Evolutionary conservation across 2,797 vertebrate species (phyloP).

Genomic region (Macrochelys suwanniensis): DNA sequence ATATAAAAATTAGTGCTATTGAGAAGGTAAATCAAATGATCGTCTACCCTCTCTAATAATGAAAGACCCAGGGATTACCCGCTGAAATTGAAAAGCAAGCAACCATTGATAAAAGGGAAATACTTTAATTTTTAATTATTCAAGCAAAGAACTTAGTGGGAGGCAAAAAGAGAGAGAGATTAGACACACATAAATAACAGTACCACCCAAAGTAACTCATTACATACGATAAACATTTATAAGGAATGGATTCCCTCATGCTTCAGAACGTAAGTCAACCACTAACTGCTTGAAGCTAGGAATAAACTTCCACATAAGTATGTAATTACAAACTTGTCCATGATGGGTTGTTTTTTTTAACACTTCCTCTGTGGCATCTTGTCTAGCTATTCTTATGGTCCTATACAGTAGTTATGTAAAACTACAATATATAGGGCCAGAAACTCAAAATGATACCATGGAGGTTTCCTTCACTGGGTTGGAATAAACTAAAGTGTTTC

Average conservation of each 20-base stretch:
- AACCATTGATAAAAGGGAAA: slow-evolving; percentile 38
- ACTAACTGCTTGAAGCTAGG: not conserved
- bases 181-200: slow-evolving; percentile 4
- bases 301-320: not conserved
- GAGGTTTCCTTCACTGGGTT: not conserved
- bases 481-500: not conserved
- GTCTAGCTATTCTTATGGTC: not conserved
- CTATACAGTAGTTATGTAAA: not conserved
- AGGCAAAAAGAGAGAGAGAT: not conserved
- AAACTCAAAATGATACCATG: no score
- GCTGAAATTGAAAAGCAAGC: slow-evolving; percentile 25
- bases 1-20: slow-evolving; percentile 49
- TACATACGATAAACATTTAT: not conserved
- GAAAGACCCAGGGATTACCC: slow-evolving; percentile 24
- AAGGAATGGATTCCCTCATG: not conserved
- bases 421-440: not conserved
- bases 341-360: not conserved
- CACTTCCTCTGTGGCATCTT: not conserved
- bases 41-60: slow-evolving; percentile 14
- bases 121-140: not conserved
- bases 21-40: slow-evolving; percentile 36
- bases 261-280: not conserved
- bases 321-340: not conserved
- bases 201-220: rapidly evolving
- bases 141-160: not conserved